Base-by-base conservation (phyloP, 2,888 invertebrate genomes). In the Amphipoea oculea region DNA sequence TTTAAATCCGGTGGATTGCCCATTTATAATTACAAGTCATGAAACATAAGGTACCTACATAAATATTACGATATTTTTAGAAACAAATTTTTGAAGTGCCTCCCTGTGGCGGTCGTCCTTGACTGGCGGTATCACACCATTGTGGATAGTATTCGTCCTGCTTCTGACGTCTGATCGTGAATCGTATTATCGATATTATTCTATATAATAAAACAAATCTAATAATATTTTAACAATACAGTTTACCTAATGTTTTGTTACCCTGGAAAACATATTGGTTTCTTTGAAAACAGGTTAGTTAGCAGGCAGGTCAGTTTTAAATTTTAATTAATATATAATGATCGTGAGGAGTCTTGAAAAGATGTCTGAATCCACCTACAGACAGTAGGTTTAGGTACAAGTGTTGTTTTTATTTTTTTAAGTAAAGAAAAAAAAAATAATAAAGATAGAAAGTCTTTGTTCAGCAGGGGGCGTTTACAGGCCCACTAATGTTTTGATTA, bases 231-330 rank as follows among this genome's bases (percentile, higher is more conserved):
- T 54, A 54, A 54, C 9, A 54, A 54, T 23, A 9, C 9, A 29
- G 29, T 29, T 36, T 36, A 36, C 36, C 9, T 36, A 12, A 67
- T 76, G 76, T 76, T 79, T 66, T 79, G 76, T 66, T 83, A 83
- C 1, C 42, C 14, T 6, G 60, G 66, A 42, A 83, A 60, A 67
- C 14, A 51, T 4, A 0, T 66, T 20, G n/a, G 29, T 20, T 42
- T 29, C 9, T 4, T 57, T 12, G 17, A n/a, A 7, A 23, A 51
- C 54, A 82, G 76, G 76, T 76, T 7, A 71, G 54, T 70, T 23
- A 42, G 40, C 17, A 42, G n/a, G 17, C n/a, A n/a, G 36, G 14
- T 70, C 1, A 70, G n/a, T 63, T 48, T 78, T 48, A 23, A n/a
- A 6, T 73, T 76, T n/a, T 4, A 70, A 20, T 57, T 57, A 57